phyloP scores from a whole-genome alignment of 1,140 invertebrate genomes.

The Sarcophaga bullata region DNA sequence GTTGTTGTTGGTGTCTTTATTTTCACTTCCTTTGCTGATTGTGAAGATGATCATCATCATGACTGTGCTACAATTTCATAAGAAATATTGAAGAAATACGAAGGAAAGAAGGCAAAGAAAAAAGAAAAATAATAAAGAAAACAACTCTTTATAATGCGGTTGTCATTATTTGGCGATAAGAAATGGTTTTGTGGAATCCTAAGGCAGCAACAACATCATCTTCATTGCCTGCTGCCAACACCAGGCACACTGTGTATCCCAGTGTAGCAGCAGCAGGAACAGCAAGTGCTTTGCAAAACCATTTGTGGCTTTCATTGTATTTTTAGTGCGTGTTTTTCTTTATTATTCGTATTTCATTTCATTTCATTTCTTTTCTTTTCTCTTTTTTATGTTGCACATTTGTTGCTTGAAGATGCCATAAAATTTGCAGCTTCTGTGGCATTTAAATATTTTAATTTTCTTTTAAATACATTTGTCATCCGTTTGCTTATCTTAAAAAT shows the following conservation, averaged over 20 bases:
- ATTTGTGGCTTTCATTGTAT: not conserved
- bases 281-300: constrained; percentile 20
- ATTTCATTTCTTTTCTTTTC: not conserved
- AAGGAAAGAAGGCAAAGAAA: not conserved
- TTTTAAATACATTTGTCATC: constrained; percentile 35
- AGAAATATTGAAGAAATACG: no score
- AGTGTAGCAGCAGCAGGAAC: not conserved
- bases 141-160: constrained; percentile 11
- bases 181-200: constrained; percentile 17
- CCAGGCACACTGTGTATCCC: no score
- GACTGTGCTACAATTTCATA: constrained; percentile 19
- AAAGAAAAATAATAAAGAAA: constrained; percentile 17
- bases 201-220: not conserved
- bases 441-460: constrained; percentile 26
- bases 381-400: no score
- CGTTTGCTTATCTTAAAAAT: constrained; percentile 24
- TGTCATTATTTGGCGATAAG: constrained; percentile 24
- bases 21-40: not conserved
- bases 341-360: not conserved
- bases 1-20: constrained; percentile 7
- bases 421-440: constrained; percentile 26
- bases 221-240: not conserved
- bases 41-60: constrained; percentile 18
- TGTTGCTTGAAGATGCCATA: not conserved
- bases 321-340: no score